phyloP scores from a whole-genome alignment of 2,888 invertebrate genomes.

The Ophioninae sp. region DNA sequence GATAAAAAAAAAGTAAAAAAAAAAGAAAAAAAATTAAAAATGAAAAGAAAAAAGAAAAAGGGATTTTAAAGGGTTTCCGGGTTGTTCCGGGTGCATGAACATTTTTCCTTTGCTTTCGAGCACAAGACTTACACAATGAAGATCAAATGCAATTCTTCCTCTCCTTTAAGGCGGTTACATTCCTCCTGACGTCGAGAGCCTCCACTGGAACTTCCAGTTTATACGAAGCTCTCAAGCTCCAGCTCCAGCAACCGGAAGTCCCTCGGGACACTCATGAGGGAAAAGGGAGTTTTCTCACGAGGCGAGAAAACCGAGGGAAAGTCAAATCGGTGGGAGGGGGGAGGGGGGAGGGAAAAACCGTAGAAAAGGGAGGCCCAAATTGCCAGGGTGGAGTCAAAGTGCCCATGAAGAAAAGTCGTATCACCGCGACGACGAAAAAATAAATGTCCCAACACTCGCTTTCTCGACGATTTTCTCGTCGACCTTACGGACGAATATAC shows the following conservation, averaged over 20 bases:
- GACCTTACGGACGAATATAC: conserved; percentile 48
- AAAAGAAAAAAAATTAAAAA: background rate
- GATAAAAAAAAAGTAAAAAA: conserved; percentile 2
- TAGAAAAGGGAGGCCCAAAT: conserved; percentile 53
- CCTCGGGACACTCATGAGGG: conserved; percentile 67
- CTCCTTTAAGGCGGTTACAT: conserved; percentile 72
- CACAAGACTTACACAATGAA: conserved; percentile 54
- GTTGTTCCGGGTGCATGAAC: conserved; percentile 29
- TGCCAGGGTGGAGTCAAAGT: conserved; percentile 62
- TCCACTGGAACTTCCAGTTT: conserved; percentile 53
- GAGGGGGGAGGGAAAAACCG: background rate
- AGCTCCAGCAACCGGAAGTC: conserved; percentile 70
- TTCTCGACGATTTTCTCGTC: conserved; percentile 44
- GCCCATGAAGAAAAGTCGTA: conserved; percentile 56
- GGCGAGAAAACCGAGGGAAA: conserved; percentile 23
- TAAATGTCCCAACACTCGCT: conserved; percentile 10
- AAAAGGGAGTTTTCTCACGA: conserved; percentile 52
- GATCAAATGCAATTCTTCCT: conserved; percentile 71
- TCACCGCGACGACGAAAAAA: conserved; percentile 43
- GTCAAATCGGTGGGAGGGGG: conserved; percentile 29
- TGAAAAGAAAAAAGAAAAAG: conserved; percentile 12
- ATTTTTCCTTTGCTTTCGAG: conserved; percentile 55
- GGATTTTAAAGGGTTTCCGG: conserved; percentile 41
- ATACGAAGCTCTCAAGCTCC: conserved; percentile 44
- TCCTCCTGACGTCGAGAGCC: conserved; percentile 48